Percentiles rank a stretch among this genome's conserved stretches.
Evolutionary conservation across 1,140 invertebrate species (phyloP).

Genomic region (Tigriopus japonicus): DNA sequence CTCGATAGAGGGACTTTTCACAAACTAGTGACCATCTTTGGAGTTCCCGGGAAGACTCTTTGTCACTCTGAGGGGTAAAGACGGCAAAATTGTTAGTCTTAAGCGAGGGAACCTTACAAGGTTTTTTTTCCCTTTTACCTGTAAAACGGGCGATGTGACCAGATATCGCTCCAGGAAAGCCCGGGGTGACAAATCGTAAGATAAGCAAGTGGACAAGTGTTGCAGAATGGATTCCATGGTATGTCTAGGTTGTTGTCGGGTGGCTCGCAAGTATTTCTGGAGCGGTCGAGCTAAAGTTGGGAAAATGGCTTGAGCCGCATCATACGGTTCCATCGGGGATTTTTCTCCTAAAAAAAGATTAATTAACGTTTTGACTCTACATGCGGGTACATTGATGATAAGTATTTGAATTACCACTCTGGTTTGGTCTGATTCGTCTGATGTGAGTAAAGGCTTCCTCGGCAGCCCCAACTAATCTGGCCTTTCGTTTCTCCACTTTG

Average conservation of each 20-base stretch:
- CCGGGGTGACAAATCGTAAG: slow-evolving; percentile 75
- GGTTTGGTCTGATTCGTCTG: slow-evolving; percentile 32
- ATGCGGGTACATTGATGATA: not conserved
- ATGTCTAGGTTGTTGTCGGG: slow-evolving; percentile 81
- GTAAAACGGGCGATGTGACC: slow-evolving; percentile 48
- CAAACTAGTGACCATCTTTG: slow-evolving; percentile 86
- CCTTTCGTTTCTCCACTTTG: slow-evolving; percentile 68
- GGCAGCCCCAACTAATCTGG: slow-evolving; percentile 68
- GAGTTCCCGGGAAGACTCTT: slow-evolving; percentile 41
- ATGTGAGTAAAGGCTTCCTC: slow-evolving; percentile 97
- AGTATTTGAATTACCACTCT: slow-evolving; percentile 4
- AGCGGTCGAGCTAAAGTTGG: slow-evolving; percentile 82
- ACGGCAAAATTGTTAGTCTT: too few species aligned
- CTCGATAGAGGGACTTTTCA: slow-evolving; percentile 64
- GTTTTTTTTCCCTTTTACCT: slow-evolving; percentile 18
- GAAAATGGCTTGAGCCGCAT: slow-evolving; percentile 91
- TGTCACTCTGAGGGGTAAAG: slow-evolving; percentile 18
- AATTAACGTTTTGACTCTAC: not conserved
- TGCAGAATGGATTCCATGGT: slow-evolving; percentile 71
- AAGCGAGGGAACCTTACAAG: too few species aligned
- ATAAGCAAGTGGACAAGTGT: slow-evolving; percentile 72
- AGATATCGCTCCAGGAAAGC: slow-evolving; percentile 81
- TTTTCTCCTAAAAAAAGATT: not conserved
- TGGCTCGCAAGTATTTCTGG: slow-evolving; percentile 88
- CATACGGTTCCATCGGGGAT: slow-evolving; percentile 62